Base-by-base conservation (phyloP, 2,797 vertebrate genomes). In the Pseudotriccus pelzelni region DNA sequence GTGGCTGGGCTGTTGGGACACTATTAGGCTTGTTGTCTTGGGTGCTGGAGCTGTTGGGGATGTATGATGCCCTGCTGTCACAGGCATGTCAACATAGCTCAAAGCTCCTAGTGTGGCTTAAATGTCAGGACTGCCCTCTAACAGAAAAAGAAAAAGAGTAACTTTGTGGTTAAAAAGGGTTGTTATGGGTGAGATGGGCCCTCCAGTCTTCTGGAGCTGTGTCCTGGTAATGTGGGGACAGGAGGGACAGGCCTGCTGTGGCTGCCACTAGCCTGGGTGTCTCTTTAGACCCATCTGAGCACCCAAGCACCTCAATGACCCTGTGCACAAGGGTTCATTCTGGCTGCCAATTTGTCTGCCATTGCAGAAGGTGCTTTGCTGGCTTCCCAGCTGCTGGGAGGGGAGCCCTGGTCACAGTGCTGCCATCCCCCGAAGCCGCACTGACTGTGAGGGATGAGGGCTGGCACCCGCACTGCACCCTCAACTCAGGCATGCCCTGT, bases 401-500 rank as follows among this genome's bases (percentile, higher is more conserved):
- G 7, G 30, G 24, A 67, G 5, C 6, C 1, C 39, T 72, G 15
- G 7, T 34, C 58, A 25, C 2, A 0, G 16, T 17, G 18, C 49
- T 87, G 19, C 36, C 25, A 25, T 25, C 14, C 15, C 16, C 13
- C 0, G 1, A 19, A 59, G 39, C 22, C 1, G 1, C 24, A 47
- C 44, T 9, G n/a, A 30, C 27, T 32, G n/a, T 1, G 4, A 59
- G 12, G 17, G 27, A 56, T 0, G 1, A 64, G 37, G 24, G 21
- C 53, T 64, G 34, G 50, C 46, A 85, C 67, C 15, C 0, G 0
- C 37, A 25, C 6, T 3, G 13, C 0, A 0, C 12, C 5, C 23
- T 32, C 1, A 0, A 13, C 16, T 22, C 46, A 16, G 34, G 14
- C 9, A 30, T 44, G 46, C 2, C 6, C 28, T 36, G 16, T 53